Conservation (phyloP, 2,888 invertebrate species). For the Phoenoteleia sp. region DNA sequence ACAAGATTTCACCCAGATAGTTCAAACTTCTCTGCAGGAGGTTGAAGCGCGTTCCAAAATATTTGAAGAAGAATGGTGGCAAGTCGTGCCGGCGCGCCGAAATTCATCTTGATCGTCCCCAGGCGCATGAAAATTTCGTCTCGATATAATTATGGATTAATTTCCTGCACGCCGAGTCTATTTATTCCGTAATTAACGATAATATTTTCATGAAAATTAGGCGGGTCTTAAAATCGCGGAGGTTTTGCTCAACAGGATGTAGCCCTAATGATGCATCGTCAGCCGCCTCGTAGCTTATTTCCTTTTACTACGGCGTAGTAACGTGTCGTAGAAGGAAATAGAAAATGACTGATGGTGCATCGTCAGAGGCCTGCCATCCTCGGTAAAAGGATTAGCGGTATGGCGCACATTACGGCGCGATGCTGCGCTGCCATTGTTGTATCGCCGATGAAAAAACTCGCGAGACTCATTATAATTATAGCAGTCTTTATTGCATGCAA, state of each 20-base stretch:
- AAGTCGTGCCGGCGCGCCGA: too few species aligned
- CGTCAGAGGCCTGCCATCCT: conserved; percentile 43
- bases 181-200: conserved; percentile 50
- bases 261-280: conserved; percentile 60
- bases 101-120: not conserved
- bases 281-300: conserved; percentile 49
- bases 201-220: conserved; percentile 53
- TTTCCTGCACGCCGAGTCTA: conserved; percentile 30
- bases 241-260: conserved; percentile 47
- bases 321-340: conserved; percentile 59
- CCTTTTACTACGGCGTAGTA: conserved; percentile 40
- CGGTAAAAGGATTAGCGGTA: conserved; percentile 54
- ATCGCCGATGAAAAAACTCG: conserved; percentile 22
- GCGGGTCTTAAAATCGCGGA: conserved; percentile 35
- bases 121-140: conserved; percentile 6
- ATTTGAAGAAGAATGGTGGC: too few species aligned
- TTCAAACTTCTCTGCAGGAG: too few species aligned
- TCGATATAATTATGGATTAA: conserved; percentile 31
- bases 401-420: conserved; percentile 15
- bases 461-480: conserved; percentile 47
- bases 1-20: too few species aligned
- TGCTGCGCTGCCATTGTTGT: conserved; percentile 13
- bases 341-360: conserved; percentile 67
- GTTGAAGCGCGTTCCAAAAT: too few species aligned
- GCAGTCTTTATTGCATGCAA: conserved; percentile 33